Evolutionary conservation across 2,888 invertebrate species (phyloP).

Genomic region (Lochmaea capreae): DNA sequence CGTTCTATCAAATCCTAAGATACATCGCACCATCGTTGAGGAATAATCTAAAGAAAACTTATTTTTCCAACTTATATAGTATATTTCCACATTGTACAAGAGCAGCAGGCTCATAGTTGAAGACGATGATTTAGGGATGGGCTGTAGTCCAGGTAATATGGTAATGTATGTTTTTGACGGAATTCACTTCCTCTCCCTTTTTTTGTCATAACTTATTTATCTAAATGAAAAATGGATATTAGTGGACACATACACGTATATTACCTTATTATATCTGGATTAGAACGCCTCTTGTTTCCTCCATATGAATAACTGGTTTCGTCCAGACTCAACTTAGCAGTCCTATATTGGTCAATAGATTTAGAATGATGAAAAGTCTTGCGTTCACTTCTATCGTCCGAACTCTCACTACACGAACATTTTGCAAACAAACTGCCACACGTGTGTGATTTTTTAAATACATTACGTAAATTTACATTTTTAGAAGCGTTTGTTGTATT

Average conservation of each 20-base stretch:
- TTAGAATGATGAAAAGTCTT: constrained; percentile 15
- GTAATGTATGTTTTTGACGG: no score
- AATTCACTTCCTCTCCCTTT: no score
- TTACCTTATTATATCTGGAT: constrained; percentile 31
- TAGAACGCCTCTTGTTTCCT: constrained; percentile 9
- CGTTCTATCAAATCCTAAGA: no score
- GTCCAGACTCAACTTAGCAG: constrained; percentile 22
- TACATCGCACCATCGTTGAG: no score
- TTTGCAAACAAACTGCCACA: constrained; percentile 66
- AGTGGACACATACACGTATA: background rate
- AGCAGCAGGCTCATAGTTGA: no score
- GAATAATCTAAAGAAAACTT: no score
- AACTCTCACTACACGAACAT: constrained; percentile 61
- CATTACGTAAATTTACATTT: constrained; percentile 44
- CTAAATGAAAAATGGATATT: background rate
- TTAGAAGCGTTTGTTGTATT: constrained; percentile 16
- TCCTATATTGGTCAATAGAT: background rate
- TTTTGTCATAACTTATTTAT: no score
- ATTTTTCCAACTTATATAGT: no score
- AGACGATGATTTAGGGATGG: no score
- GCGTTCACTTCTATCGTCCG: constrained; percentile 16
- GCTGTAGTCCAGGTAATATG: no score
- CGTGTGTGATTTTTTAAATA: constrained; percentile 62
- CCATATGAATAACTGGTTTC: constrained; percentile 8
- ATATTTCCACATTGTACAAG: no score